Base-by-base conservation (phyloP, 2,888 invertebrate species). In the Rhorus exstirpatorius region DNA sequence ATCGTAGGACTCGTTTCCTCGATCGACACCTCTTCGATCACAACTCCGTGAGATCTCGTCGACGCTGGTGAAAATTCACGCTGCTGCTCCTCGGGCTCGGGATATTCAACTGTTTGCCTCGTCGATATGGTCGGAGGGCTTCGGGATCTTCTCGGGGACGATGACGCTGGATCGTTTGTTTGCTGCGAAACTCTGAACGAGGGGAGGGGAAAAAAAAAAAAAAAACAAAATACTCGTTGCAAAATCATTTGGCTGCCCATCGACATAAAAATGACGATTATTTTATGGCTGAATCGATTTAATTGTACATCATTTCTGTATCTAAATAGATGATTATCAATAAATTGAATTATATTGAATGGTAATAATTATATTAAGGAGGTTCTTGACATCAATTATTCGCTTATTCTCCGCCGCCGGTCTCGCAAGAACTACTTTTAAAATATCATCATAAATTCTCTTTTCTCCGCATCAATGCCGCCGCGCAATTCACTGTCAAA, bases 11-110 rank as follows among this genome's bases (percentile, higher is more conserved):
- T 86, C 19, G 31, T 81, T 24, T 90, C 88, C 67, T 77, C 86
- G 17, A 86, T 88, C 10, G 85, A 86, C 14, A 91, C 65, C 85
- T 92, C 92, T 79, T 90, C 89, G 70, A 90, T 90, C 81, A 90
- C 87, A n/a, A 90, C 82, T 6, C 85, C 84, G 71, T 83, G 75
- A 19, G 84, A 70, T 51, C 70, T 53, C n/a, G 65, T 31, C 4
- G 65, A 21, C 3, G 58, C 10, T 0, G 74, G 60, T 8, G 55
- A 41, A 51, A 21, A 19, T 14, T 78, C 49, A 6, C 77, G 49
- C 12, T 46, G 21, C 24, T 68, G 75, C 17, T 71, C 77, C 8
- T 82, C 84, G 3, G 78, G 49, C 26, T 84, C 85, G 26, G 83
- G 83, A 78, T 79, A 71, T 55, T 86, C 49, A 6, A 80, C 81